phyloP scores from a whole-genome alignment of 1,140 invertebrate species.

The Drosophila jambulina region DNA sequence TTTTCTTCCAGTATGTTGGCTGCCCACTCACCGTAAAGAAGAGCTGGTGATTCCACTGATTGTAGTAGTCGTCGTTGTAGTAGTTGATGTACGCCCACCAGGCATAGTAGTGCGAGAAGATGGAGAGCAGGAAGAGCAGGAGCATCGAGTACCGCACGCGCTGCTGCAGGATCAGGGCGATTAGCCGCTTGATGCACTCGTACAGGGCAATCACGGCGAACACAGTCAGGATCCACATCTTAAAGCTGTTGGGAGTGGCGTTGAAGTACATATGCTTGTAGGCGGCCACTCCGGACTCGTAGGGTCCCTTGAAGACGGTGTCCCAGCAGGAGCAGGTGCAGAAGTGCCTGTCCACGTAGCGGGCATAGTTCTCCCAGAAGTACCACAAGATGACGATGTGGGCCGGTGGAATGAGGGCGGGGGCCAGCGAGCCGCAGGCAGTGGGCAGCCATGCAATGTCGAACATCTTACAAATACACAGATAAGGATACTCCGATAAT shows the following conservation, averaged over 20 bases:
- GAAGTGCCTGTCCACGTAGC: constrained; percentile 88
- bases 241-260: constrained; percentile 90
- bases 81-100: constrained; percentile 95
- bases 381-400: constrained; percentile 89
- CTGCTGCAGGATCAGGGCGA: constrained; percentile 86
- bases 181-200: constrained; percentile 89
- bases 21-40: constrained; percentile 88
- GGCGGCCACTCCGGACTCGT: constrained; percentile 90
- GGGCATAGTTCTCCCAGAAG: constrained; percentile 90
- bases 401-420: constrained; percentile 86
- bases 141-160: constrained; percentile 89
- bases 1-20: neutral
- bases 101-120: constrained; percentile 93
- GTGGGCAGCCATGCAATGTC: constrained; percentile 82
- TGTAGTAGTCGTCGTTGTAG: constrained; percentile 93
- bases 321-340: constrained; percentile 94
- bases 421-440: constrained; percentile 79
- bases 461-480: constrained; percentile 59
- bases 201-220: constrained; percentile 89
- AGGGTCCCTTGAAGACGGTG: constrained; percentile 92
- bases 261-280: constrained; percentile 95
- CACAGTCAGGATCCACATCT: constrained; percentile 91
- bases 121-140: constrained; percentile 88
- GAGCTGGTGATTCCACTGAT: constrained; percentile 91
- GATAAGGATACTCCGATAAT: constrained; percentile 9